Evolutionary conservation across 1,140 invertebrate genomes (phyloP).

Genomic region (Nasonia vitripennis): DNA sequence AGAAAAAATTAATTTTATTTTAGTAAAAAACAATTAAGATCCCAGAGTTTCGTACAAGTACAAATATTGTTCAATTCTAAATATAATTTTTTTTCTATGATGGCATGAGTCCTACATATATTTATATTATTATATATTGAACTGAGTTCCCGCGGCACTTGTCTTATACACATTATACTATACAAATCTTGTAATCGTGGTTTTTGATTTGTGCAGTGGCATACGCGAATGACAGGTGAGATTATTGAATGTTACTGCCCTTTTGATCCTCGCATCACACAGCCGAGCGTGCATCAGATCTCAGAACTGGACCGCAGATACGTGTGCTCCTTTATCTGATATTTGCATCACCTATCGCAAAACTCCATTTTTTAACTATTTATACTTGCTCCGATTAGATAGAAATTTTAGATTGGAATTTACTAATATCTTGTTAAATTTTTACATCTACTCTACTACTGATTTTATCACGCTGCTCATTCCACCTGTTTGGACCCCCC

Average conservation of each 20-base stretch:
- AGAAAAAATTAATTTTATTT: too few species aligned
- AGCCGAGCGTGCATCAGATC: neutral
- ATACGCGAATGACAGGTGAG: constrained; percentile 57
- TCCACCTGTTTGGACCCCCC: too few species aligned
- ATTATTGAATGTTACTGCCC: constrained; percentile 54
- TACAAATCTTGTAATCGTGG: constrained; percentile 45
- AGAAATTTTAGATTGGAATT: too few species aligned
- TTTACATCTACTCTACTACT: too few species aligned
- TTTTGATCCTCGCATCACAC: constrained; percentile 15
- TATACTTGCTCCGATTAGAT: too few species aligned
- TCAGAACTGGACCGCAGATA: constrained; percentile 1
- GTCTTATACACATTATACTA: constrained; percentile 8
- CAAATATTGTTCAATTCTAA: too few species aligned
- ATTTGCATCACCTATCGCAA: neutral
- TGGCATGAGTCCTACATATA: constrained; percentile 36
- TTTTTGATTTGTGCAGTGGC: constrained; percentile 55
- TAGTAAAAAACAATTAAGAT: too few species aligned
- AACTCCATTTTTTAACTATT: neutral
- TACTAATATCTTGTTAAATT: too few species aligned
- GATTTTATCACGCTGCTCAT: too few species aligned
- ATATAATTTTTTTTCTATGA: neutral
- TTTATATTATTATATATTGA: neutral
- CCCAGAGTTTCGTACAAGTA: too few species aligned
- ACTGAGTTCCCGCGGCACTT: constrained; percentile 11
- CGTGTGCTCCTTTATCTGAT: neutral